These are phyloP conservation scores for Ailurus styani DNA, from an alignment of 2,113 vertebrate genomes.

Conservation along the genomic window DNA sequence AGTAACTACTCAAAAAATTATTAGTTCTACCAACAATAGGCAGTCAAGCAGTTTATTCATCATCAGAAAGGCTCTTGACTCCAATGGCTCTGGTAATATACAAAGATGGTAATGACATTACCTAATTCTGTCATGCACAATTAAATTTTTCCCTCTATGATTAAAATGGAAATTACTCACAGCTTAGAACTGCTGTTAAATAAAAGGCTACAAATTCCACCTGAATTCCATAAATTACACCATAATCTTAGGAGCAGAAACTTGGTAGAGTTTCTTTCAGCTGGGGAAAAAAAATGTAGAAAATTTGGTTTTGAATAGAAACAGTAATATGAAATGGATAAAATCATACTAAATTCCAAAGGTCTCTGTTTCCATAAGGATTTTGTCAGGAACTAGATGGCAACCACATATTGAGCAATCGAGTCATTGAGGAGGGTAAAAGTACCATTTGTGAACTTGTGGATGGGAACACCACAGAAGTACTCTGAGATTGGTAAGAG, in stretches of 20 bases:
- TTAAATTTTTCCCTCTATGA: conserved; percentile 5
- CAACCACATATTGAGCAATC: accelerated
- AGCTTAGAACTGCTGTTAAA: conserved; percentile 23
- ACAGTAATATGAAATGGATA: not conserved
- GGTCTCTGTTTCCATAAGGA: not conserved
- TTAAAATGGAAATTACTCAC: conserved; percentile 17
- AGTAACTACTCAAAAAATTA: not conserved
- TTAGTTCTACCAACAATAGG: not conserved
- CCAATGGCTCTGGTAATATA: not conserved
- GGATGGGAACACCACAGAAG: accelerated
- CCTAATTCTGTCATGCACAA: not conserved
- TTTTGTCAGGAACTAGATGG: not conserved
- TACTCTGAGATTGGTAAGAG: accelerated
- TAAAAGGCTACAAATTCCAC: conserved; percentile 26
- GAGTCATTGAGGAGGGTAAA: not conserved
- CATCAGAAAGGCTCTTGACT: not conserved
- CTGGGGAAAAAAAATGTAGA: not conserved
- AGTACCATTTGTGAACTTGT: accelerated
- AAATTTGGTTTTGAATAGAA: not conserved
- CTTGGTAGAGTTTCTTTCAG: not conserved
- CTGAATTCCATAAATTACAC: conserved; percentile 21
- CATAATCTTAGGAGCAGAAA: not conserved
- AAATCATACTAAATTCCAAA: not conserved
- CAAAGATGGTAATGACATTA: not conserved
- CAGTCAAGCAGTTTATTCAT: not conserved